A percentile compares a stretch with the other conserved stretches of the same genome.
phyloP scores from a whole-genome alignment of 2,797 vertebrate genomes.

The Paramormyrops hopkinsi region DNA sequence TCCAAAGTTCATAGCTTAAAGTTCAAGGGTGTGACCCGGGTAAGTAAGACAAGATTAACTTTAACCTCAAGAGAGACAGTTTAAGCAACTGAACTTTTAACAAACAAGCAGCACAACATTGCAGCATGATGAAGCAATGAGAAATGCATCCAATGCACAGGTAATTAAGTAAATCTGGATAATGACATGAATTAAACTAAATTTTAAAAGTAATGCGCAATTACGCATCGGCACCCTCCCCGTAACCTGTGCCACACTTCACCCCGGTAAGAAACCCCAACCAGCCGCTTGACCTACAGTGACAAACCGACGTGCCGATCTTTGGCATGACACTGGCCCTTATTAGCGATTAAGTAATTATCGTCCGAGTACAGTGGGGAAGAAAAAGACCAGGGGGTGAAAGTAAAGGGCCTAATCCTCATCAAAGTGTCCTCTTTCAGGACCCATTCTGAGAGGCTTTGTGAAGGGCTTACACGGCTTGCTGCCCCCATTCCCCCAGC shows the following conservation, averaged over 20 bases:
- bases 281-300: neutral
- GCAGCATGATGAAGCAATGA: neutral
- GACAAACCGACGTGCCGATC: conserved; percentile 44
- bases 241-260: neutral
- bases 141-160: neutral
- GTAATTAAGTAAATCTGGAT: neutral
- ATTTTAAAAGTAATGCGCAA: neutral
- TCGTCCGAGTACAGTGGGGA: conserved; percentile 62
- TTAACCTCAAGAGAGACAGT: neutral
- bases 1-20: neutral
- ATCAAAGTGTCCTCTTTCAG: conserved; percentile 70
- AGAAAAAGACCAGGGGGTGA: conserved; percentile 52
- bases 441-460: conserved; percentile 66
- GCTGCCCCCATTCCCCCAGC: conserved; percentile 56
- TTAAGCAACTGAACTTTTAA: neutral
- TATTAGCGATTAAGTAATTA: conserved; percentile 69
- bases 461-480: conserved; percentile 66
- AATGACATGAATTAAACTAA: neutral
- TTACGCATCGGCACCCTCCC: neutral
- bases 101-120: neutral
- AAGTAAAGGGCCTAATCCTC: conserved; percentile 58
- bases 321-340: conserved; percentile 57
- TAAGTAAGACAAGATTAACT: neutral
- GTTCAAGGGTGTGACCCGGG: neutral
- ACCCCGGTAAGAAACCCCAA: neutral